Conservation (phyloP, 2,113 vertebrate species). For the Pao palembangensis region DNA sequence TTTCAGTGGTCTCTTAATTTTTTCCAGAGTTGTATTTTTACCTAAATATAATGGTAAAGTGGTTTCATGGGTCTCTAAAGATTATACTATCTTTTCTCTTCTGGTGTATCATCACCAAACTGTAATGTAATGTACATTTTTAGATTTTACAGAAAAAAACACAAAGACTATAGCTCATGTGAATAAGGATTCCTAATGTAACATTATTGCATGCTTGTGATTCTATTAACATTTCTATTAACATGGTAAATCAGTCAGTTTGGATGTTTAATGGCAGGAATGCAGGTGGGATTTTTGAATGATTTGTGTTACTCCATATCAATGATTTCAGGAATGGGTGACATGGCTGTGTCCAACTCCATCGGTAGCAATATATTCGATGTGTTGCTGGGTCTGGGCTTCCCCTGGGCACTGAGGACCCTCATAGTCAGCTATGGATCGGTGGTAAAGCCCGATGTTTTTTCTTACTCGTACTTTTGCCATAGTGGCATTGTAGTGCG, state of each 20-base stretch:
- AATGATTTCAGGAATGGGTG: constrained; percentile 72
- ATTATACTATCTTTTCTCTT: background rate
- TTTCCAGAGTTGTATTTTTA: no score
- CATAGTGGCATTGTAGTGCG: no score
- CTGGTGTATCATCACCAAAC: background rate
- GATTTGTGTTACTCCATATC: constrained; percentile 5
- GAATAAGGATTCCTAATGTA: no score
- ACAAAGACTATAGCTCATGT: no score
- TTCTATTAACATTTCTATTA: no score
- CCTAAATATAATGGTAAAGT: no score
- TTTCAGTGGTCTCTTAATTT: no score
- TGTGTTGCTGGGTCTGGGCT: constrained; percentile 78
- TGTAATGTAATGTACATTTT: no score
- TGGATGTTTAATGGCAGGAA: background rate
- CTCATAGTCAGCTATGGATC: constrained; percentile 78
- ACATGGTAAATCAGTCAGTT: background rate
- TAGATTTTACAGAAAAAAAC: no score
- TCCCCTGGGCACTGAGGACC: constrained; percentile 79
- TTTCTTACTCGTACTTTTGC: background rate
- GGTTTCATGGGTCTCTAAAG: no score
- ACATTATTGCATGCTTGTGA: no score
- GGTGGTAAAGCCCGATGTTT: constrained; percentile 50
- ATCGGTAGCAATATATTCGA: constrained; percentile 82
- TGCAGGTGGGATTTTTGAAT: no score
- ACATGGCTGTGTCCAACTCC: constrained; percentile 82